Base-by-base conservation (phyloP, 2,797 vertebrate species). In the Tangara arthus region DNA sequence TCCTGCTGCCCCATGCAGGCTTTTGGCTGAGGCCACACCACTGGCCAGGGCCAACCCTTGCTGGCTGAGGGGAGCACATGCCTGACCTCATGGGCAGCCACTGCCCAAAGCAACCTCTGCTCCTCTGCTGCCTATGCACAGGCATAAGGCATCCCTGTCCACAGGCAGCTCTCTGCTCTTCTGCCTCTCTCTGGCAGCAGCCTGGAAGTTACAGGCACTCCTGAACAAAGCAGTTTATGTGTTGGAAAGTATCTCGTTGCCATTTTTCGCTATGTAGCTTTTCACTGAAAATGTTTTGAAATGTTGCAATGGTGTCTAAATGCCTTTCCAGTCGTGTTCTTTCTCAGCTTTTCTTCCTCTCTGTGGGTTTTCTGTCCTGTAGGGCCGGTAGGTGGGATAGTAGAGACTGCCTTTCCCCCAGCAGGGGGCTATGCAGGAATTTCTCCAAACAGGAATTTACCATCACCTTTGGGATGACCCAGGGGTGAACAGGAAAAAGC, bases 401-500 rank as follows among this genome's bases (percentile, higher is more conserved):
- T 26, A 52, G 15, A 17, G 61, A 15, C 64, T 42, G 56, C 35
- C 84, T 80, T 79, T 64, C 12, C 22, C 65, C 89, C 87, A 92
- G 89, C 91, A 96, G 91, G 81, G 91, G 92, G 78, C 91, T 92
- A 34, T 71, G 47, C 9, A 63, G 52, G 55, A 56, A 63, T 69
- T 78, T 64, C 52, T 86, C 73, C 41, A 27, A 70, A 15, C 1
- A 46, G 30, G 21, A 30, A 11, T 80, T 85, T 85, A 7, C 70
- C 46, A 15, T 42, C 53, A n/a, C 39, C 47, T 79, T 44, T 50
- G 42, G 47, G 34, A 18, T 39, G 72, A 39, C 70, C 37, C 20
- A 21, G 8, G 42, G 53, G 47, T 55, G n/a, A 71, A 19, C 20
- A 68, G 49, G 35, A 37, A 79, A 78, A 82, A 50, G n/a, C 3